These are phyloP conservation scores for Embiotoca jacksoni DNA, from an alignment of 2,113 vertebrate genomes.

Conservation along the genomic window DNA sequence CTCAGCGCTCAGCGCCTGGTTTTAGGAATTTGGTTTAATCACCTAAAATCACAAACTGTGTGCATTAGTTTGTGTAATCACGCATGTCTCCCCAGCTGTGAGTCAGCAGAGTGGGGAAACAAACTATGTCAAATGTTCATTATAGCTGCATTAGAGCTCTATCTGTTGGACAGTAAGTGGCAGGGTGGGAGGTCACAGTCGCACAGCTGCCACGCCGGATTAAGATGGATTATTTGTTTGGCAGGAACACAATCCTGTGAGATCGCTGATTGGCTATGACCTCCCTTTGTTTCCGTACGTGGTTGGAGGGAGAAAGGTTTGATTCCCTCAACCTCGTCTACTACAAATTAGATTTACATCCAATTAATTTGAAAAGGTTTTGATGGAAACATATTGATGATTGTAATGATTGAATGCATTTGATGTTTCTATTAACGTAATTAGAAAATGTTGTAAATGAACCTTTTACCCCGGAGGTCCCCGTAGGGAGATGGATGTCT, in stretches of 20 bases:
- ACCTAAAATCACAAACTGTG: constrained; percentile 61
- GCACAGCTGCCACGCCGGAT: constrained; percentile 65
- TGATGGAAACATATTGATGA: neutral
- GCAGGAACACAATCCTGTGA: constrained; percentile 44
- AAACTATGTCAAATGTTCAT: constrained; percentile 72
- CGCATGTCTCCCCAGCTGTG: constrained; percentile 44
- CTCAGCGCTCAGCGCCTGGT: constrained; percentile 28
- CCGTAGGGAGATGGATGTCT: too few relatives aligned
- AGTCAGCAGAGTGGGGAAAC: constrained; percentile 55
- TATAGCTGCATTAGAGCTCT: constrained; percentile 56
- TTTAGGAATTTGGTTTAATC: constrained; percentile 60
- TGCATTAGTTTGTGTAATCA: constrained; percentile 65
- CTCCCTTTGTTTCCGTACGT: neutral
- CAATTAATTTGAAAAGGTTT: neutral
- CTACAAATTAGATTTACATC: neutral
- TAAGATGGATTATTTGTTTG: constrained; percentile 73
- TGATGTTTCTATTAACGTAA: neutral
- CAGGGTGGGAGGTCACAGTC: constrained; percentile 54
- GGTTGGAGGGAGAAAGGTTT: neutral
- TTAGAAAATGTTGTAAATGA: too few relatives aligned
- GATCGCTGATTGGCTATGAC: constrained; percentile 44
- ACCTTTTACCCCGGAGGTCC: too few relatives aligned
- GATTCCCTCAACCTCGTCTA: neutral
- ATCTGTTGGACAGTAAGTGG: constrained; percentile 60
- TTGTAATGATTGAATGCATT: neutral